A percentile compares a stretch with the other conserved stretches of the same genome.
Evolutionary conservation across 2,888 invertebrate genomes (phyloP).

Genomic region (Calameuta filiformis): DNA sequence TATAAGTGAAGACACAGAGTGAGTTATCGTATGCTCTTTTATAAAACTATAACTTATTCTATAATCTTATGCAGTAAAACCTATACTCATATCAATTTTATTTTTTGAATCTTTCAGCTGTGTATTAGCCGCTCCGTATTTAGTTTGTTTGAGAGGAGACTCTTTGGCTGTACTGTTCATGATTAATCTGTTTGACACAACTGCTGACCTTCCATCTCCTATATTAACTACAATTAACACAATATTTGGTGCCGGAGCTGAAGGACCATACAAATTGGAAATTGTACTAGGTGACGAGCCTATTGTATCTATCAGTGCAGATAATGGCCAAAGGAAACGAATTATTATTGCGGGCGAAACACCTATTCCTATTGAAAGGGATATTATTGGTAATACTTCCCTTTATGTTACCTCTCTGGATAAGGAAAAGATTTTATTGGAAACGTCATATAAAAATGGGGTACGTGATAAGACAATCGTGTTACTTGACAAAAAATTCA

Average conservation of each 20-base stretch:
- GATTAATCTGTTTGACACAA: conserved; percentile 69
- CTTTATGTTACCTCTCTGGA: conserved; percentile 58
- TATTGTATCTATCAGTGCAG: conserved; percentile 53
- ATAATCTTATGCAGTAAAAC: conserved; percentile 12
- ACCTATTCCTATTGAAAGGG: conserved; percentile 59
- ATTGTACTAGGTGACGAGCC: conserved; percentile 52
- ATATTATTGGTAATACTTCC: conserved; percentile 57
- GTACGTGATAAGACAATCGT: conserved; percentile 48
- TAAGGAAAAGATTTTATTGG: conserved; percentile 62
- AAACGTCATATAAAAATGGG: conserved; percentile 61
- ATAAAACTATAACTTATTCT: conserved; percentile 5
- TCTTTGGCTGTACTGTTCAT: conserved; percentile 71
- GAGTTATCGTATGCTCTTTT: conserved; percentile 27
- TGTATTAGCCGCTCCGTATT: conserved; percentile 72
- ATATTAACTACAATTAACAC: conserved; percentile 49
- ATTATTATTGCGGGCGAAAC: conserved; percentile 59
- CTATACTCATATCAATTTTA: conserved; percentile 3
- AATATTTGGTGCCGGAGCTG: conserved; percentile 58
- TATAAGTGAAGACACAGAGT: conserved; percentile 58
- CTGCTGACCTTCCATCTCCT: conserved; percentile 45
- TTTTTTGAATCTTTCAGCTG: conserved; percentile 68
- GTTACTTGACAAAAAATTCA: background rate
- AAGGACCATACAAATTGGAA: conserved; percentile 56
- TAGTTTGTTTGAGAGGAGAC: conserved; percentile 73
- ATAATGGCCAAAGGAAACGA: conserved; percentile 59